Evolutionary conservation across 1,140 invertebrate species (phyloP).

Genomic region (Chlorops oryzae): DNA sequence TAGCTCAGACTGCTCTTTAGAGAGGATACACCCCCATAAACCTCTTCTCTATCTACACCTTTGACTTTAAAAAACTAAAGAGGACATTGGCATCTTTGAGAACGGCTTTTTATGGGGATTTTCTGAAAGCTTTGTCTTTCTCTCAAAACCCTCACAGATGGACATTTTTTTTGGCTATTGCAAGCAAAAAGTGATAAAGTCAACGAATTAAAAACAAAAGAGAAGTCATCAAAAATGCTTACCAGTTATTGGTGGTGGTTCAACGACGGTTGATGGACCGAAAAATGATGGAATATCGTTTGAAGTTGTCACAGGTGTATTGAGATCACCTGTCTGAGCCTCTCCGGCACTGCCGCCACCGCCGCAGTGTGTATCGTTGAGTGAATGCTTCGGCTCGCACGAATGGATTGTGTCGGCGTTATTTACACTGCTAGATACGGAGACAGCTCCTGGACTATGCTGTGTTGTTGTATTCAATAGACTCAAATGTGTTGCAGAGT

Average conservation of each 20-base stretch:
- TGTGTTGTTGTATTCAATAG: slow-evolving; percentile 37
- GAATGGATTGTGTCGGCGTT: slow-evolving; percentile 42
- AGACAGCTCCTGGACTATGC: slow-evolving; percentile 26
- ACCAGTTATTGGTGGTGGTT: slow-evolving; percentile 84
- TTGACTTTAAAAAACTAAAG: too few relatives aligned
- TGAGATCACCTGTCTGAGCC: slow-evolving; percentile 62
- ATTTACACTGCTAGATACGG: slow-evolving; percentile 29
- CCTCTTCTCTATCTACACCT: too few relatives aligned
- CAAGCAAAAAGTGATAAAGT: too few relatives aligned
- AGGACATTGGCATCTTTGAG: too few relatives aligned
- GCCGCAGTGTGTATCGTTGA: slow-evolving; percentile 12
- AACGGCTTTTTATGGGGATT: too few relatives aligned
- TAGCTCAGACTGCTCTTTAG: too few relatives aligned
- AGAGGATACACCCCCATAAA: too few relatives aligned
- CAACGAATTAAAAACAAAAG: too few relatives aligned
- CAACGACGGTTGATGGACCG: slow-evolving; percentile 68
- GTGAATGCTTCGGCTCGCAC: slow-evolving; percentile 11
- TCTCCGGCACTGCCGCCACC: slow-evolving; percentile 46
- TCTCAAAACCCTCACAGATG: too few relatives aligned
- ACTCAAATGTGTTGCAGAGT: slow-evolving; percentile 43
- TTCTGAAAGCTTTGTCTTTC: too few relatives aligned
- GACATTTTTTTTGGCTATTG: too few relatives aligned
- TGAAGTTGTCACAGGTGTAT: slow-evolving; percentile 72
- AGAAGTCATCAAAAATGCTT: too few relatives aligned
- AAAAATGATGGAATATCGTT: slow-evolving; percentile 72